A percentile compares a stretch with the other conserved stretches of the same genome.
phyloP scores from a whole-genome alignment of 2,888 invertebrate genomes.

The Meliscaeva auricollis region DNA sequence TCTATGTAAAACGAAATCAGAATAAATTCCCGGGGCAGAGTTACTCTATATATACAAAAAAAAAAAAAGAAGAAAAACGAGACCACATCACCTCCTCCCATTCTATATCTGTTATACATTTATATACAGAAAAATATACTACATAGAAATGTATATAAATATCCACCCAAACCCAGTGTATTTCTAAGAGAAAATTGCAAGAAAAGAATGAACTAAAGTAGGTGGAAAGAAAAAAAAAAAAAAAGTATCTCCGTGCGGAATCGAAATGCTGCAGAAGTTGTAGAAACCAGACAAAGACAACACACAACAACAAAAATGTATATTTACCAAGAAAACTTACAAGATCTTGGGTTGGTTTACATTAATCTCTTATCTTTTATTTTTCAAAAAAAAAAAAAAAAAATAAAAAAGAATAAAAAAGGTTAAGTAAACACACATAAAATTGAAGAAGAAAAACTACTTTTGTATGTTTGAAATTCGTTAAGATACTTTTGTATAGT shows the following conservation, averaged over 20 bases:
- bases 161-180: conserved; percentile 38
- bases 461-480: conserved; percentile 26
- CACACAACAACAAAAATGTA: conserved; percentile 11
- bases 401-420: too few species aligned
- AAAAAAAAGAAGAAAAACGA: conserved; percentile 4
- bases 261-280: conserved; percentile 55
- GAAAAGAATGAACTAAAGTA: conserved; percentile 59
- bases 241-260: conserved; percentile 57
- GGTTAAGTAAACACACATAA: conserved; percentile 23
- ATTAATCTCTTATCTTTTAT: conserved; percentile 53
- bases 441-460: conserved; percentile 46
- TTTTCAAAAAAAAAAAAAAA: conserved; percentile 26
- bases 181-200: conserved; percentile 22
- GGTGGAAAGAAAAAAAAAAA: conserved; percentile 38
- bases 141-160: not conserved
- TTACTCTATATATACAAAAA: conserved; percentile 42
- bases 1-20: conserved; percentile 62
- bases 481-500: conserved; percentile 28
- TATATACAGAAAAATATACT: conserved; percentile 1
- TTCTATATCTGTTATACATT: not conserved
- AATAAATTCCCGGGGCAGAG: conserved; percentile 68
- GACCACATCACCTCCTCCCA: conserved; percentile 27
- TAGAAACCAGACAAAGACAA: conserved; percentile 65
- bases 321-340: conserved; percentile 54
- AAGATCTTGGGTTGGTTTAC: conserved; percentile 65